Conservation (phyloP, 2,797 vertebrate species). For the Neomorphus geoffroyi region DNA sequence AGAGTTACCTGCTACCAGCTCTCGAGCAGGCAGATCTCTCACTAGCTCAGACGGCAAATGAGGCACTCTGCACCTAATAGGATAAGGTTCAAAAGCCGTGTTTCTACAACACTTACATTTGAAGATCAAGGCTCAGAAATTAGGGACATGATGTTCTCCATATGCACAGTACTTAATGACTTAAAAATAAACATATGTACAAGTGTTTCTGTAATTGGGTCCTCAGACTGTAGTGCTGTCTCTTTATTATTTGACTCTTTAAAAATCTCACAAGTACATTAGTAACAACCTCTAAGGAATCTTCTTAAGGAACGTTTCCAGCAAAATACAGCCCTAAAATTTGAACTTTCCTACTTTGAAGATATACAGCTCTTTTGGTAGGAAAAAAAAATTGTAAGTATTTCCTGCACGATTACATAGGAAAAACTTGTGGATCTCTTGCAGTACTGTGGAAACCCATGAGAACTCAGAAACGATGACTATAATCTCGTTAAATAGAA, state of each 20-base stretch:
- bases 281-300: neutral
- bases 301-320: neutral
- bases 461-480: neutral
- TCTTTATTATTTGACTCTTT: constrained; percentile 17
- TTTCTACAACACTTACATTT: constrained; percentile 31
- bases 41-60: neutral
- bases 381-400: neutral
- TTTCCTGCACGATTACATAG: neutral
- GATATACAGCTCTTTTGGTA: neutral
- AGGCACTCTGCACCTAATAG: neutral
- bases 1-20: neutral
- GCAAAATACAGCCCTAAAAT: neutral
- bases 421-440: neutral
- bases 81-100: constrained; percentile 8
- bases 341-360: neutral
- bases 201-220: constrained; percentile 46
- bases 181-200: constrained; percentile 56
- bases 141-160: constrained; percentile 36
- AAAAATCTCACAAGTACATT: constrained; percentile 4
- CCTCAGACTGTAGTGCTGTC: constrained; percentile 27
- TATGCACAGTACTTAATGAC: constrained; percentile 39
- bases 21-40: neutral
- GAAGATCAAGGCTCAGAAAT: constrained; percentile 57
- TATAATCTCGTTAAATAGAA: neutral
- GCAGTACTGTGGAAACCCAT: neutral